A percentile compares a stretch with the other conserved stretches of the same genome.
These are phyloP conservation scores for Centropus bengalensis DNA, from an alignment of 2,113 vertebrate genomes.

Conservation along the genomic window DNA sequence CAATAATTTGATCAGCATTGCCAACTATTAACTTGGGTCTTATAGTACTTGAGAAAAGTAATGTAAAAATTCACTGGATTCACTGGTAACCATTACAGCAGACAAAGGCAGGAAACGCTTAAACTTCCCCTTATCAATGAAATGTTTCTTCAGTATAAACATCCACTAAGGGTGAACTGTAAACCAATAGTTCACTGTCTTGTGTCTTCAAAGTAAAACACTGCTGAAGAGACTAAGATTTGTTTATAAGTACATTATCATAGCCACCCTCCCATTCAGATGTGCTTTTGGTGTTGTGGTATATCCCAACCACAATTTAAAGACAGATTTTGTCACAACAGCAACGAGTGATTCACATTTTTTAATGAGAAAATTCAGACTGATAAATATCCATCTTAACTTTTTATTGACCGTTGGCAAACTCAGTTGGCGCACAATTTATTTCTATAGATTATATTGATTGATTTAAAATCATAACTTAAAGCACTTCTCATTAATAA, in stretches of 20 bases:
- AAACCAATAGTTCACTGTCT: neutral
- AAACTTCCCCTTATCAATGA: neutral
- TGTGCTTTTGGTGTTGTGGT: neutral
- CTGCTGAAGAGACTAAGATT: neutral
- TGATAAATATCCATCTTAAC: neutral
- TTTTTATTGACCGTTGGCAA: neutral
- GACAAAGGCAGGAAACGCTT: neutral
- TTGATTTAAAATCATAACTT: neutral
- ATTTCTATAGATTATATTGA: neutral
- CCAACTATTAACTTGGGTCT: neutral
- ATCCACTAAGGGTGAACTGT: neutral
- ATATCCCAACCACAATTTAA: neutral
- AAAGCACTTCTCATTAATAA: neutral
- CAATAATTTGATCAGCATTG: neutral
- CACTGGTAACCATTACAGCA: neutral
- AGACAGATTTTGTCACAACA: neutral
- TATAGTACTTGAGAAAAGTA: neutral
- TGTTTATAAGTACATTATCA: neutral
- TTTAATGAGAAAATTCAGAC: neutral
- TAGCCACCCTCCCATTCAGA: neutral
- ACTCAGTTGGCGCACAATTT: neutral
- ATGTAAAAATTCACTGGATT: neutral
- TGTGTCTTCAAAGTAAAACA: neutral
- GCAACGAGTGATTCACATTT: neutral
- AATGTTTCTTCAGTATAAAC: neutral